Evolutionary conservation across 2,797 vertebrate species (phyloP).

Genomic region (Merluccius polli): DNA sequence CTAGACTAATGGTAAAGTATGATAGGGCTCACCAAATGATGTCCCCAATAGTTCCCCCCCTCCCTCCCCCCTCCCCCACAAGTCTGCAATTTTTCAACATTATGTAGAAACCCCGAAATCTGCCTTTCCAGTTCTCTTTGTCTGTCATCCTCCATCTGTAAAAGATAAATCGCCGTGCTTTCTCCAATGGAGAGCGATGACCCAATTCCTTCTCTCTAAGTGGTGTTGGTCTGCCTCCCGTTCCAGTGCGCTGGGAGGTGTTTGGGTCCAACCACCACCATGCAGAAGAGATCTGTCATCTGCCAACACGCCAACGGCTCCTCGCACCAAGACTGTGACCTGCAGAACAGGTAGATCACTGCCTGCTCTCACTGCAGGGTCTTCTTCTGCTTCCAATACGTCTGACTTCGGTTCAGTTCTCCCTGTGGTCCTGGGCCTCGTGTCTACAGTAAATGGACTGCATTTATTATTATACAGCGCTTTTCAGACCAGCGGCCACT

Average conservation of each 20-base stretch:
- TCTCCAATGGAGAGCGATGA: not conserved
- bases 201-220: not conserved
- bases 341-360: slow-evolving; percentile 74
- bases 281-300: slow-evolving; percentile 68
- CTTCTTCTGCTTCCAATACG: not conserved
- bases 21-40: too few relatives aligned
- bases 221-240: not conserved
- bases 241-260: slow-evolving; percentile 81
- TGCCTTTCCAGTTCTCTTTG: not conserved
- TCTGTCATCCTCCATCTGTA: not conserved
- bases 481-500: too few relatives aligned
- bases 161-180: not conserved
- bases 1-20: too few relatives aligned
- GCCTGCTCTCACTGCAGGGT: not conserved
- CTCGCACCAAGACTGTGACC: slow-evolving; percentile 66
- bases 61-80: not conserved
- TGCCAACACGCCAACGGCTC: slow-evolving; percentile 76
- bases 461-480: too few relatives aligned
- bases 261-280: slow-evolving; percentile 53
- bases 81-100: not conserved
- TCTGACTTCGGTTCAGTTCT: not conserved
- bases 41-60: not conserved
- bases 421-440: not conserved
- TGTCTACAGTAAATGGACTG: not conserved
- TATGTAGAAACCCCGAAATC: not conserved